Evolutionary conservation across 2,113 vertebrate species (phyloP).

Genomic region (Callithrix jacchus): DNA sequence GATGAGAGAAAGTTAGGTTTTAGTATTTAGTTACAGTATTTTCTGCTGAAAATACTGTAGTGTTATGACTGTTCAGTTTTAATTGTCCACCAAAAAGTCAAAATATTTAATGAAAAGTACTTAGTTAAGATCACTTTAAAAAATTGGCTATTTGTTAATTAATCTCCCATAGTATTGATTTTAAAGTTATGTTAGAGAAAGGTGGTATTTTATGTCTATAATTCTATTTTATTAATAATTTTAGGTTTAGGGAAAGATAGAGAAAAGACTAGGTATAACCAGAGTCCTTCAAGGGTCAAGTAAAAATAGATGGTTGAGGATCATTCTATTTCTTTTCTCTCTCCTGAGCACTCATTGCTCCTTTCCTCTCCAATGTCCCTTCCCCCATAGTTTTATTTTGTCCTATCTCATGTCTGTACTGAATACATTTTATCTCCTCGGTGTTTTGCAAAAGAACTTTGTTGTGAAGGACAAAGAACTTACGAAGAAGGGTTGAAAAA

Average conservation of each 20-base stretch:
- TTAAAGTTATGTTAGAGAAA: background rate
- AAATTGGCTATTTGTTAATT: background rate
- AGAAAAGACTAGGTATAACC: background rate
- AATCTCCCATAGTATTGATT: background rate
- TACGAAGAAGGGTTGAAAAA: background rate
- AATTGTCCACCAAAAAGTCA: background rate
- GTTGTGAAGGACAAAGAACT: background rate
- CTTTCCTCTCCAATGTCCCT: background rate
- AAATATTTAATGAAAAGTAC: background rate
- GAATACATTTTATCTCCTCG: background rate
- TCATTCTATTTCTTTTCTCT: background rate
- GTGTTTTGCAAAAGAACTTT: background rate
- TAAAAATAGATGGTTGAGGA: background rate
- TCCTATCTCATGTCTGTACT: background rate
- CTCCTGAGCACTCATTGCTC: background rate
- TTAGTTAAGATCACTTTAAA: background rate
- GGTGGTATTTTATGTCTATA: background rate
- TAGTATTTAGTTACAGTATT: too few relatives aligned
- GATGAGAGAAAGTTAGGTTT: background rate
- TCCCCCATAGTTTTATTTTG: background rate
- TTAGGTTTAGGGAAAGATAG: background rate
- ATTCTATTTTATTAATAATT: conserved; percentile 57
- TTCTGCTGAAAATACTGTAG: background rate
- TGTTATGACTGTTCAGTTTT: background rate
- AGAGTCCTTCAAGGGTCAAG: conserved; percentile 45